Conservation (phyloP, 2,113 vertebrate genomes). For the Neotoma lepida region DNA sequence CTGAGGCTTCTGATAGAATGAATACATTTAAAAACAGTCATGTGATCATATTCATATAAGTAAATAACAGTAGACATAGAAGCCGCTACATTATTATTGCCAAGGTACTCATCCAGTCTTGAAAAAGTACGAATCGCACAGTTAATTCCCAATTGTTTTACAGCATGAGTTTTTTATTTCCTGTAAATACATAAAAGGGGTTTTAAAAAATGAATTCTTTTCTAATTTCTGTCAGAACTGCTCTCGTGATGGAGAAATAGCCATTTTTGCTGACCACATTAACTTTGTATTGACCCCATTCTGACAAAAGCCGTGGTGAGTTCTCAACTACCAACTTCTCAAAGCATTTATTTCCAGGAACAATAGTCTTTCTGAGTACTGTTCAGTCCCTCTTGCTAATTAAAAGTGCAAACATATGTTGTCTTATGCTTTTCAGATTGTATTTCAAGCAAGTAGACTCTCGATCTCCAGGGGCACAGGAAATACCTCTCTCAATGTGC, state of each 20-base stretch:
- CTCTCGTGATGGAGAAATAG: slow-evolving; percentile 8
- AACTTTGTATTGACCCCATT: slow-evolving; percentile 1
- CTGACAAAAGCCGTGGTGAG: background rate
- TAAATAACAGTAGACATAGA: slow-evolving; percentile 15
- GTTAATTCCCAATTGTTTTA: background rate
- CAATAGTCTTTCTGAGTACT: background rate
- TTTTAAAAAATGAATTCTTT: slow-evolving; percentile 13
- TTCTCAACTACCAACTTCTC: background rate
- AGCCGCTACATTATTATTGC: background rate
- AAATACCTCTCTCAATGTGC: background rate
- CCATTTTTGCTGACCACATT: background rate
- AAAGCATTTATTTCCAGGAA: slow-evolving; percentile 25
- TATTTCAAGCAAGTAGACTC: background rate
- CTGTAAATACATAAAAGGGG: background rate
- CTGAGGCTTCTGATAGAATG: slow-evolving; percentile 27
- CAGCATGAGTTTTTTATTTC: background rate
- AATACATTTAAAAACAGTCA: slow-evolving; percentile 56
- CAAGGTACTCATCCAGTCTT: slow-evolving; percentile 2
- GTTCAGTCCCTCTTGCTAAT: background rate
- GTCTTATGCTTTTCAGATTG: background rate
- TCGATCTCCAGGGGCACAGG: fast-evolving
- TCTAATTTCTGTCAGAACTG: background rate
- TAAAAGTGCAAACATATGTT: background rate
- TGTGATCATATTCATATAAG: slow-evolving; percentile 19
- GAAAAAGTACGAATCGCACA: background rate